A percentile compares a stretch with the other conserved stretches of the same genome.
Evolutionary conservation across 2,888 invertebrate genomes (phyloP).

Genomic region (Punctoribates punctum): DNA sequence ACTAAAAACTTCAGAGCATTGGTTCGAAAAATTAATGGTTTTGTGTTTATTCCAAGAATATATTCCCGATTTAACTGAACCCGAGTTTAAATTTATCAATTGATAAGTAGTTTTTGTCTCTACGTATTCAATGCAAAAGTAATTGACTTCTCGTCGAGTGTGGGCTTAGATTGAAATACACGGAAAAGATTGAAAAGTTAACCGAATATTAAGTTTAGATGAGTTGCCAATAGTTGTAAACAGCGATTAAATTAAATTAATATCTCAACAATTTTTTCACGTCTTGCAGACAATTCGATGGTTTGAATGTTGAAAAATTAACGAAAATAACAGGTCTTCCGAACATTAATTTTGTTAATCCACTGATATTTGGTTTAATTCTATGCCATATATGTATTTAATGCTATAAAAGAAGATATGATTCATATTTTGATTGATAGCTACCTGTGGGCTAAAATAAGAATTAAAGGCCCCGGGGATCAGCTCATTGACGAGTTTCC

Average conservation of each 20-base stretch:
- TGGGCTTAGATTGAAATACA: neutral
- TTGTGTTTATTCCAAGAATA: neutral
- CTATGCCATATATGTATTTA: neutral
- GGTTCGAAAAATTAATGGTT: neutral
- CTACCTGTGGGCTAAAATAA: conserved; percentile 11
- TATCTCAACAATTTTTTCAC: neutral
- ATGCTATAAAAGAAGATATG: conserved; percentile 4
- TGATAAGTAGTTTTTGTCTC: neutral
- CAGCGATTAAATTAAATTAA: neutral
- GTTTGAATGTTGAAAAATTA: neutral
- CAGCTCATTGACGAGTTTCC: neutral
- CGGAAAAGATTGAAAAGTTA: neutral
- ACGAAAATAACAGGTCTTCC: neutral
- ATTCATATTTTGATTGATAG: conserved; percentile 14
- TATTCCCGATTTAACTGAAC: neutral
- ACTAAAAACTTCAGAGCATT: neutral
- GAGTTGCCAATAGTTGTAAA: neutral
- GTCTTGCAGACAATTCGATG: neutral
- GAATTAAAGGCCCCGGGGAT: neutral
- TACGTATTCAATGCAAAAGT: neutral
- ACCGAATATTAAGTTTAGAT: neutral
- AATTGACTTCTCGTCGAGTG: neutral
- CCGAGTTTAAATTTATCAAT: neutral
- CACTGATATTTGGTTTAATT: neutral
- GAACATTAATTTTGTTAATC: neutral